Conservation (phyloP, 2,797 vertebrate species). For the Percopsis omiscomaycus region DNA sequence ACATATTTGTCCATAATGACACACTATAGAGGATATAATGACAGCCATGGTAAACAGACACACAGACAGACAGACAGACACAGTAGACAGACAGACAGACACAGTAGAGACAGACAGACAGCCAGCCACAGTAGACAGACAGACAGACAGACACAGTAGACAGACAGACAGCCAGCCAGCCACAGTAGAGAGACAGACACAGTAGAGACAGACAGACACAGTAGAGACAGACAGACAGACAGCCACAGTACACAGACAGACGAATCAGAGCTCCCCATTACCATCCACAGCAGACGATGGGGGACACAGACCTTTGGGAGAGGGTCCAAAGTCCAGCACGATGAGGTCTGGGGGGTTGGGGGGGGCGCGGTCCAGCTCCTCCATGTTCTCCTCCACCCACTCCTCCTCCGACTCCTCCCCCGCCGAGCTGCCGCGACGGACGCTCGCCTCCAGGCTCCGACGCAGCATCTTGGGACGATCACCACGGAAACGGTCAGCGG, state of each 20-base stretch:
- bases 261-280: not conserved
- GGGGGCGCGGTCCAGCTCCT: slow-evolving; percentile 72
- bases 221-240: not conserved
- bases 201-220: slow-evolving; percentile 3
- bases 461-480: slow-evolving; percentile 77
- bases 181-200: slow-evolving; percentile 5
- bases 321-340: slow-evolving; percentile 84
- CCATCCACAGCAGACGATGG: slow-evolving; percentile 3
- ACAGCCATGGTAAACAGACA: too few species aligned
- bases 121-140: too few species aligned
- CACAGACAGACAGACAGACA: too few species aligned
- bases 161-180: too few species aligned
- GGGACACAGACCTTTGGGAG: slow-evolving; percentile 76
- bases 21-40: too few species aligned
- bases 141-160: too few species aligned
- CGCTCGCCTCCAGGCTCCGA: slow-evolving; percentile 81
- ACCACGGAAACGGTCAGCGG: slow-evolving; percentile 34
- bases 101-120: too few species aligned
- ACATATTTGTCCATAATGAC: too few species aligned
- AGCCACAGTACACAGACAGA: not conserved
- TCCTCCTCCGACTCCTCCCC: slow-evolving; percentile 91
- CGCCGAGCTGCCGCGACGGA: slow-evolving; percentile 70
- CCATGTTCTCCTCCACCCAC: slow-evolving; percentile 82
- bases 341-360: slow-evolving; percentile 71
- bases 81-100: too few species aligned